Evolutionary conservation across 2,113 vertebrate species (phyloP), one percentile per base, ranked within the genome.

Genomic region (Lonchura striata): DNA sequence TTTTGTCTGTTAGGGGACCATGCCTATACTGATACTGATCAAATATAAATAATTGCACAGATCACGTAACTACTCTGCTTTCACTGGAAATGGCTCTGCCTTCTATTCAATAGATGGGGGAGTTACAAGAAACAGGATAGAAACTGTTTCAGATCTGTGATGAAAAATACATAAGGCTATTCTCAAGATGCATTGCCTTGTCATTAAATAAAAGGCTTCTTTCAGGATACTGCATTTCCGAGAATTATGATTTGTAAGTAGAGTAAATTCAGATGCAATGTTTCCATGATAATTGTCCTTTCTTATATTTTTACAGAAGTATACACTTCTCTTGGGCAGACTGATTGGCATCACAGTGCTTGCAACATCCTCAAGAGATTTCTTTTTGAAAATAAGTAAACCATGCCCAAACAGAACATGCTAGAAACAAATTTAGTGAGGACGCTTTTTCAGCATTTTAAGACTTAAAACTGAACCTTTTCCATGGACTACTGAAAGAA

Each of bases 181-280:
- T 91, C 80, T 57, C 17, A 9, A 94, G 85, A 57, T 88, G 64
- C 16, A 21, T 5, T 49, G 39, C 12, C 66, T 89, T 94, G 90
- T 86, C 70, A 75, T 95, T 86, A 80, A 68, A 90, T 21, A 84
- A 95, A 82, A 93, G 41, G 28, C 21, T 94, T 85, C 50, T 92
- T 96, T 90, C 46, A 35, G 57, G 87, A 61, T 53, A 47, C 35
- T 66, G 47, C 28, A 39, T 92, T 95, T 94, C 68, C 56, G 28
- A 59, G 68, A 88, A 84, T 91, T 68, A 72, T 28, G 27, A 83
- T 71, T 95, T 87, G n/a, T 23, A 30, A 88, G 30, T 27, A 80
- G 24, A 93, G n/a, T 78, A 92, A 92, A 95, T 64, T 80, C 80
- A 95, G 69, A 90, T 65, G 18, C 30, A 93, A 13, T 50, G 12